phyloP scores from a whole-genome alignment of 1,140 invertebrate species.

The Philopotamus ludificatus region DNA sequence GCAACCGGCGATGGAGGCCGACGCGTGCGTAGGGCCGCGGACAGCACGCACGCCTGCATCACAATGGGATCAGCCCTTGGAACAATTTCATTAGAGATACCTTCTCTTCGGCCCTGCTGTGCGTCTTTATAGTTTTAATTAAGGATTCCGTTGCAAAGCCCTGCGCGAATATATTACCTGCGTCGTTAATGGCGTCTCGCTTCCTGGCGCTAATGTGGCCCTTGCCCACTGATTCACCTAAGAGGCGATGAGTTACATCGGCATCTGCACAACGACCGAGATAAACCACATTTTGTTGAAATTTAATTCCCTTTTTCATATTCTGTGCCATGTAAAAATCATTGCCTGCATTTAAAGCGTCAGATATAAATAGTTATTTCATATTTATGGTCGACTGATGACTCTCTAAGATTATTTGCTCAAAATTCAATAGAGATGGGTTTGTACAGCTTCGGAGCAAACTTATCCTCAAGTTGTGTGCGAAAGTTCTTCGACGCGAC shows the following conservation, averaged over 20 bases:
- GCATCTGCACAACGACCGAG: too few species aligned
- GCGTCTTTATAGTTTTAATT: slow-evolving; percentile 43
- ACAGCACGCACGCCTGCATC: slow-evolving; percentile 31
- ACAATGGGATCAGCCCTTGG: slow-evolving; percentile 28
- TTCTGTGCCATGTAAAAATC: too few species aligned
- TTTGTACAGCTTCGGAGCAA: slow-evolving; percentile 6
- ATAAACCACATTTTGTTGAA: too few species aligned
- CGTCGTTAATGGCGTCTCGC: slow-evolving; percentile 6
- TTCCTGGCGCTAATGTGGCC: slow-evolving; percentile 1
- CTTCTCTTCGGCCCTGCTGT: not conserved
- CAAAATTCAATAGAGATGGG: slow-evolving; percentile 33
- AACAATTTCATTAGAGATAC: slow-evolving; percentile 40
- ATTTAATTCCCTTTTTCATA: not conserved
- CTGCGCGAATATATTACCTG: slow-evolving; percentile 36
- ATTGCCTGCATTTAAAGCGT: too few species aligned
- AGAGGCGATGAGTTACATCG: too few species aligned
- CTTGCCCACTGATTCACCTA: slow-evolving; percentile 5
- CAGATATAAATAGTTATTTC: not conserved
- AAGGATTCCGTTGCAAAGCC: slow-evolving; percentile 36
- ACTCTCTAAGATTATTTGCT: slow-evolving; percentile 15
- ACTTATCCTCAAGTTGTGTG: slow-evolving; percentile 13
- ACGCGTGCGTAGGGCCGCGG: not conserved
- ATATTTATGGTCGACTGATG: not conserved
- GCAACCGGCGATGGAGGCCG: not conserved
- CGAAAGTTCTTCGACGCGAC: not conserved